These are phyloP conservation scores for Hemistola chrysoprasaria DNA, from an alignment of 2,888 invertebrate species.

Conservation along the genomic window DNA sequence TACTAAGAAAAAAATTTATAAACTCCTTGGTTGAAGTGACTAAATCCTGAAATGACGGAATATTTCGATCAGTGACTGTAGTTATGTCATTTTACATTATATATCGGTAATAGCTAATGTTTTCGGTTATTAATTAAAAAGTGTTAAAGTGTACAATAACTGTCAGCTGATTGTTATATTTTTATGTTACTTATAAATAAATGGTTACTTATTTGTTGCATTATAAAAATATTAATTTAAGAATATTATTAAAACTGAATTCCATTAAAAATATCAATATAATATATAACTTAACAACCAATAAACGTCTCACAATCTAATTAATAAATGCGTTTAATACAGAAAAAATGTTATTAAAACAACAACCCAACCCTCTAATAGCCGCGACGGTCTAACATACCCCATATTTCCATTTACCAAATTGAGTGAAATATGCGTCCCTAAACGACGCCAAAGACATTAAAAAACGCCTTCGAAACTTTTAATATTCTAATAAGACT, in stretches of 20 bases:
- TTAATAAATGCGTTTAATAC: constrained; percentile 58
- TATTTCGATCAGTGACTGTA: too few species aligned
- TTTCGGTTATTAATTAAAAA: too few species aligned
- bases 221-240: too few species aligned
- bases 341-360: constrained; percentile 48
- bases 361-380: constrained; percentile 55
- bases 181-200: too few species aligned
- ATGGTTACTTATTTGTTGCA: too few species aligned
- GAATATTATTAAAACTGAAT: not conserved
- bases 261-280: constrained; percentile 21
- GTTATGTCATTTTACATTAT: too few species aligned
- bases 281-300: constrained; percentile 25
- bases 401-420: constrained; percentile 70
- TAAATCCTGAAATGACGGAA: too few species aligned
- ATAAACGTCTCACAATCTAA: constrained; percentile 51
- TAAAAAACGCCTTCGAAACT: constrained; percentile 76
- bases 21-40: too few species aligned
- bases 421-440: constrained; percentile 79
- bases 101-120: too few species aligned
- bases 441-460: constrained; percentile 71
- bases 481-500: constrained; percentile 81
- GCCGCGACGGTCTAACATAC: constrained; percentile 48
- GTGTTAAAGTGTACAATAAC: too few species aligned
- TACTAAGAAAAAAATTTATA: too few species aligned
- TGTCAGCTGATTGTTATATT: too few species aligned